Conservation (phyloP, 2,113 vertebrate genomes). For the Anolis sagrei region DNA sequence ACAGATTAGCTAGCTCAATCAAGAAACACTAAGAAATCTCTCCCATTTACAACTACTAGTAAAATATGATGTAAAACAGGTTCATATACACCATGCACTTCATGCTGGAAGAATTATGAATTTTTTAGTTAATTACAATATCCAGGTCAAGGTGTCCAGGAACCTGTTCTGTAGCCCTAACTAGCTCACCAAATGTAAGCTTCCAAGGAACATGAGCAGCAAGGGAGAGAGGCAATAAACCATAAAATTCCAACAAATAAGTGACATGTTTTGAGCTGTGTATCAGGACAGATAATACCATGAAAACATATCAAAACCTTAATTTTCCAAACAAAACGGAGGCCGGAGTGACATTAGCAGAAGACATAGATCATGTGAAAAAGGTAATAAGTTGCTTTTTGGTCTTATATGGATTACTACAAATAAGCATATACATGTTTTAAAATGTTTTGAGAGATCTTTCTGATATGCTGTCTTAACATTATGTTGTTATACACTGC, state of each 20-base stretch:
- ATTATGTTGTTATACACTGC: neutral
- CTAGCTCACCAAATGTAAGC: neutral
- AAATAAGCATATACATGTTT: no score
- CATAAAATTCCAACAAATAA: neutral
- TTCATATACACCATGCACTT: neutral
- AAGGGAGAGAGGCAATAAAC: constrained; percentile 12
- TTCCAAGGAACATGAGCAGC: constrained; percentile 14
- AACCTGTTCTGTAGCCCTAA: constrained; percentile 14
- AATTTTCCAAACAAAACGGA: no score
- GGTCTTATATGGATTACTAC: no score
- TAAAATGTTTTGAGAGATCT: no score
- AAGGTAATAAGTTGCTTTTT: no score
- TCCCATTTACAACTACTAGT: constrained; percentile 9
- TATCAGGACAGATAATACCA: constrained; percentile 25
- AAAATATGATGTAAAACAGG: neutral
- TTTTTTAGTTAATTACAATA: constrained; percentile 13
- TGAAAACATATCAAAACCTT: neutral
- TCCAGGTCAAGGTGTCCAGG: no score
- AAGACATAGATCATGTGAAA: no score
- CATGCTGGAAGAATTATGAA: constrained; percentile 4
- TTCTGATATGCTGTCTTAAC: neutral
- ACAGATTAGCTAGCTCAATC: neutral
- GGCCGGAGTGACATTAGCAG: no score
- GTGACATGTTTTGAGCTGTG: constrained; percentile 23
- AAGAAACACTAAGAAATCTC: constrained; percentile 10